phyloP scores from a whole-genome alignment of 1,140 invertebrate species.

The Drosophila paulistorum region DNA sequence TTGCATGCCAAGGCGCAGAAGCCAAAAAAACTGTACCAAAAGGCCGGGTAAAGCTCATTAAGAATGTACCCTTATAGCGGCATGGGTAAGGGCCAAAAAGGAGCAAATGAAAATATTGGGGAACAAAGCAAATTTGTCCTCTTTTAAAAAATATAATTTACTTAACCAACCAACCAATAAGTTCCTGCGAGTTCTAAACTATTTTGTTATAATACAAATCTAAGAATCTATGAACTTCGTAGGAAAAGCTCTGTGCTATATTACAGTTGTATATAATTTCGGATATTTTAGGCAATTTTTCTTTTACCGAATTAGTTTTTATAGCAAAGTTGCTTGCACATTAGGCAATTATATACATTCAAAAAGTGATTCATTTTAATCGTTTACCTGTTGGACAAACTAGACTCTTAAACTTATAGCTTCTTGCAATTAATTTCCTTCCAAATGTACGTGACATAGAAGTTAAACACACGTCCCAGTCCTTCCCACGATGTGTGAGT shows the following conservation, averaged over 20 bases:
- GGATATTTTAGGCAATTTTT: too few species aligned
- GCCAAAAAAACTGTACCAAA: slow-evolving; percentile 15
- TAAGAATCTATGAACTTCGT: too few species aligned
- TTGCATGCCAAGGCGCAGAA: slow-evolving; percentile 57
- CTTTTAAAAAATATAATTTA: not conserved
- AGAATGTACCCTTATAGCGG: slow-evolving; percentile 18
- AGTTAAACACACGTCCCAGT: not conserved
- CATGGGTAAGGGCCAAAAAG: not conserved
- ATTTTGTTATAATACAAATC: too few species aligned
- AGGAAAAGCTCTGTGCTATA: too few species aligned
- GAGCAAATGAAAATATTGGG: not conserved
- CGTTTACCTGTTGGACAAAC: not conserved
- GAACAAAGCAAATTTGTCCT: not conserved
- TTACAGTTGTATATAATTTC: too few species aligned
- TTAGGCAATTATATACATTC: not conserved
- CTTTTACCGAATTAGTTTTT: too few species aligned
- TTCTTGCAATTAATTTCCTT: not conserved
- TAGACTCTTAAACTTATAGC: not conserved
- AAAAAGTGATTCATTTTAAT: not conserved
- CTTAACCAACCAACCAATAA: not conserved
- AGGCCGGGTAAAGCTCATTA: slow-evolving; percentile 44
- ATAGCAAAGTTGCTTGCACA: too few species aligned
- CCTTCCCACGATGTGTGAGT: not conserved
- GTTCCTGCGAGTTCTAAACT: not conserved
- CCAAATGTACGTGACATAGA: slow-evolving; percentile 4